phyloP scores from a whole-genome alignment of 2,797 vertebrate species.

The Craterocephalus amniculus region DNA sequence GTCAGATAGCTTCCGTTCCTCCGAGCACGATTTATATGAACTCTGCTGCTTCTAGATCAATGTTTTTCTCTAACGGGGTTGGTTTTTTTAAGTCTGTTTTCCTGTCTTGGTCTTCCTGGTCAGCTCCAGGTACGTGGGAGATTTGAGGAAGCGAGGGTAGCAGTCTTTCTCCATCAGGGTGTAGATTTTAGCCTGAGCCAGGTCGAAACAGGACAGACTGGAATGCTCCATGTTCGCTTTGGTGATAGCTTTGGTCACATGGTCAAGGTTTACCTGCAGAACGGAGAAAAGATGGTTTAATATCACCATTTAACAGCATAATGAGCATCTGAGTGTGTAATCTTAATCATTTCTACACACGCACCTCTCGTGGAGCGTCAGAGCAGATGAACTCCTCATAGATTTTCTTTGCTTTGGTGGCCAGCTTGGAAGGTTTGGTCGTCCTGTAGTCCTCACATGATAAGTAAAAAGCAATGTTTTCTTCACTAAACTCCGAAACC shows the following conservation, averaged over 20 bases:
- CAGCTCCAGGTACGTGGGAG: constrained; percentile 77
- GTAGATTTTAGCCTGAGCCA: constrained; percentile 89
- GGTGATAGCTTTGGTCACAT: constrained; percentile 87
- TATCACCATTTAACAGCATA: not conserved
- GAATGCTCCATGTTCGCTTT: constrained; percentile 80
- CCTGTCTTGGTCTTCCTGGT: constrained; percentile 61
- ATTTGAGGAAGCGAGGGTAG: constrained; percentile 93
- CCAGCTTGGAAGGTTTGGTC: constrained; percentile 88
- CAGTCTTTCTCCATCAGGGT: constrained; percentile 96
- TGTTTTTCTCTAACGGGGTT: not conserved
- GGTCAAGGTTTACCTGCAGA: constrained; percentile 92
- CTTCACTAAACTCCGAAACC: constrained; percentile 95
- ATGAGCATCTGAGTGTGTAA: not conserved
- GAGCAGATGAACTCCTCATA: constrained; percentile 91
- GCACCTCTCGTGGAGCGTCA: constrained; percentile 94
- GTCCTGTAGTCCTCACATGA: constrained; percentile 94
- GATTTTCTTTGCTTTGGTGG: constrained; percentile 91
- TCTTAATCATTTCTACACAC: not conserved
- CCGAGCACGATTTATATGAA: constrained; percentile 1
- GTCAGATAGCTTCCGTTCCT: constrained; percentile 26
- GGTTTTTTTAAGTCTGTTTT: constrained; percentile 24
- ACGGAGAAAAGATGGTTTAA: constrained; percentile 6
- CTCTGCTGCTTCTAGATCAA: not conserved
- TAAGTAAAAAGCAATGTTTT: constrained; percentile 97
- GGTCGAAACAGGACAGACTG: constrained; percentile 81